Conservation (phyloP, 1,140 invertebrate genomes). For the Hormaphis cornu region DNA sequence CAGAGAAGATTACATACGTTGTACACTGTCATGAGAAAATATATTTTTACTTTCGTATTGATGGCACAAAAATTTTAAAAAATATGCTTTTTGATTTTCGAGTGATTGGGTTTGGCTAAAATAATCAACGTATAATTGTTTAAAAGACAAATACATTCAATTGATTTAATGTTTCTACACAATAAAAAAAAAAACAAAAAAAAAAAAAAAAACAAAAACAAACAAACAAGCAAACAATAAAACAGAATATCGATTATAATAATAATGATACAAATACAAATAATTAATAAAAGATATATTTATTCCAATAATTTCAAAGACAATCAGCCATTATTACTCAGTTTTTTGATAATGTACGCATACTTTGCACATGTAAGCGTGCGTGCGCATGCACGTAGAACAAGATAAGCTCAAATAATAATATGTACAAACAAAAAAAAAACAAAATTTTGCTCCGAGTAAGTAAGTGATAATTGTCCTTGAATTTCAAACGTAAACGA, state of each 20-base stretch:
- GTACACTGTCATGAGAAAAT: conserved; percentile 3
- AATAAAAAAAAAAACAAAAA: neutral
- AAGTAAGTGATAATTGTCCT: neutral
- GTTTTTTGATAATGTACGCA: neutral
- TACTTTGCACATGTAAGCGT: neutral
- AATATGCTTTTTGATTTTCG: neutral
- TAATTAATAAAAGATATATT: neutral
- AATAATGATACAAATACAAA: neutral
- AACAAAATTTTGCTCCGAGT: neutral
- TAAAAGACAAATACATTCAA: neutral
- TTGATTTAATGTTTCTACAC: neutral
- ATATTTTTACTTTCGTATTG: neutral
- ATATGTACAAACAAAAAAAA: too few species aligned
- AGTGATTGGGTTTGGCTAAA: neutral
- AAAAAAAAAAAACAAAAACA: neutral
- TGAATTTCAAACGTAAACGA: neutral
- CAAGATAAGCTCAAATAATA: neutral
- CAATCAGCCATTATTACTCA: conserved; percentile 22
- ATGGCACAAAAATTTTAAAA: conserved; percentile 17
- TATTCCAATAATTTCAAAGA: conserved; percentile 4
- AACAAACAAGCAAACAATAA: neutral
- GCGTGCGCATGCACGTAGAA: neutral
- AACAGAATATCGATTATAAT: neutral
- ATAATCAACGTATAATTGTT: neutral
- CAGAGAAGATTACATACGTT: neutral